Base-by-base conservation (phyloP, 64 coral and sea anemone species). In the Montipora cactus region DNA sequence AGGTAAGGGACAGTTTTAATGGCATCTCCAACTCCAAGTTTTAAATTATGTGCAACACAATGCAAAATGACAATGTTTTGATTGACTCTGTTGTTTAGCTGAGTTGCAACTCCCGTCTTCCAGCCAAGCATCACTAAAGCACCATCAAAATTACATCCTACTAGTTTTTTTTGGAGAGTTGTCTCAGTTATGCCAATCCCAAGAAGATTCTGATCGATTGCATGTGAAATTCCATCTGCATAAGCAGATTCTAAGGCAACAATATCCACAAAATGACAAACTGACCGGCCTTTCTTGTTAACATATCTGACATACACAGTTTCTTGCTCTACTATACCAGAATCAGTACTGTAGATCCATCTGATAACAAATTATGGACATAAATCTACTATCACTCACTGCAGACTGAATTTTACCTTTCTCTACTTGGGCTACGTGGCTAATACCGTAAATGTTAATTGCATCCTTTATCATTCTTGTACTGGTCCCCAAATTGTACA, bases 371-470 rank as follows among this genome's bases (percentile, higher is more conserved):
- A 28, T 4, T 64, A 14, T 64, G 59, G 10, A 14, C 59, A 64
- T 64, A 64, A 64, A 64, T 64, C 10, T 64, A 64, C 59, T 64
- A 64, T 64, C 59, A 64, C 59, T 64, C 59, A 64, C 59, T 64
- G 59, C 59, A 64, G 75, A 78, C 75, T 78, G 75, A 78, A 78
- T 46, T 78, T 78, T 78, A 78, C 75, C 75, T 78, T 78, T 78
- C 75, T 78, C 75, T 78, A 78, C 75, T 78, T 78, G 44, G 75
- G 75, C 75, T 78, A 78, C 48, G 75, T 78, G 75, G 45, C 46
- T 78, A 78, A 78, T 78, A n/a, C n/a, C n/a, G n/a, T n/a, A 78
- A 78, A 78, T 78, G 75, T 78, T 78, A n/a, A n/a, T 78, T 78
- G 75, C 75, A 47, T 78, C 25, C 75, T 78, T 78, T 78, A 49